These are phyloP conservation scores for Galemys pyrenaicus DNA, from an alignment of 2,113 vertebrate species.

Conservation along the genomic window DNA sequence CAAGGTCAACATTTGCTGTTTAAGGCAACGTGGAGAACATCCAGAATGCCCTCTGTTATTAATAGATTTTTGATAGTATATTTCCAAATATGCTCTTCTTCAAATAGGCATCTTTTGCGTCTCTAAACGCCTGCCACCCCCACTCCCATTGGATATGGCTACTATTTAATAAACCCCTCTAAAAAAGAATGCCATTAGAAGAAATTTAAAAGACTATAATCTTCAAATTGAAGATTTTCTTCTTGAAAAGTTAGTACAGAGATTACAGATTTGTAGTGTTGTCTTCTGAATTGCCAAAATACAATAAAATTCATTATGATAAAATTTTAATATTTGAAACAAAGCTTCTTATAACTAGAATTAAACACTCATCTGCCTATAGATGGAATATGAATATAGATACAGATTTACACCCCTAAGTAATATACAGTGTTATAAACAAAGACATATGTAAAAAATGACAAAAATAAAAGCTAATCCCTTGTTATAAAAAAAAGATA, in stretches of 20 bases:
- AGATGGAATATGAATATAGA: not conserved
- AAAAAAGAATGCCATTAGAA: not conserved
- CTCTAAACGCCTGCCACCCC: not conserved
- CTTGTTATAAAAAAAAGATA: too few relatives aligned
- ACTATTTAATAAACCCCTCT: not conserved
- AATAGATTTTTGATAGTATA: not conserved
- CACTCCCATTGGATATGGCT: not conserved
- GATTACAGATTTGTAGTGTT: not conserved
- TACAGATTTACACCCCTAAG: too few relatives aligned
- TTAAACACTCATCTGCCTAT: not conserved
- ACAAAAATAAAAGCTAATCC: too few relatives aligned
- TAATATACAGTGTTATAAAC: too few relatives aligned
- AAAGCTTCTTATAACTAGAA: not conserved
- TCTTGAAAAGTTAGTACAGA: not conserved
- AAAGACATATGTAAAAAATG: too few relatives aligned
- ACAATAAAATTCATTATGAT: not conserved
- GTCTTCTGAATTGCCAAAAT: slow-evolving; percentile 6
- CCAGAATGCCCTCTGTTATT: not conserved
- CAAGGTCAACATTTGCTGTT: not conserved
- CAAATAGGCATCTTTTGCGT: not conserved
- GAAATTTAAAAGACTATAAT: not conserved
- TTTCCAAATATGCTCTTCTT: not conserved
- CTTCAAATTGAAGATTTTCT: not conserved
- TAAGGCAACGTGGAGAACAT: not conserved
- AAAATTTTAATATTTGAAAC: not conserved